phyloP scores from a whole-genome alignment of 2,888 invertebrate genomes.

The Marronus borbonicus region DNA sequence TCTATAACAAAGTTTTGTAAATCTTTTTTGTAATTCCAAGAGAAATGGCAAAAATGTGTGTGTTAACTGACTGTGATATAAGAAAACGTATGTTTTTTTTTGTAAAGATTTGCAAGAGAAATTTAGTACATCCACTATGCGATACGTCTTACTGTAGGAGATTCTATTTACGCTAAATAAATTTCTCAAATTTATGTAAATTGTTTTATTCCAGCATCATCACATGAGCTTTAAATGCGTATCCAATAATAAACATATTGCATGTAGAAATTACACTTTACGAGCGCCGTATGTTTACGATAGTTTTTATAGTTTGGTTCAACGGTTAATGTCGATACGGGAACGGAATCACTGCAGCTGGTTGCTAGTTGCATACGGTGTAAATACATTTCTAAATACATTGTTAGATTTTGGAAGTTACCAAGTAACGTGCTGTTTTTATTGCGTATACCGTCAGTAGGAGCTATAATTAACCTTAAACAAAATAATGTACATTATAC shows the following conservation, averaged over 20 bases:
- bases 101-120: constrained; percentile 42
- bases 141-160: constrained; percentile 41
- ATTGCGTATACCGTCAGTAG: constrained; percentile 8
- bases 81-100: constrained; percentile 56
- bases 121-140: constrained; percentile 29
- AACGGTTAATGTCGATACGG: neutral
- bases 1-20: neutral
- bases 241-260: constrained; percentile 26
- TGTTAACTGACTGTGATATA: constrained; percentile 68
- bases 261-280: neutral
- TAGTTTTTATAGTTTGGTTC: constrained; percentile 12
- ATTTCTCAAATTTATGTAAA: constrained; percentile 37
- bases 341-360: neutral
- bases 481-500: constrained; percentile 13
- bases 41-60: constrained; percentile 58
- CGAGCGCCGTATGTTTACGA: neutral
- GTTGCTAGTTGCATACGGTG: neutral
- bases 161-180: constrained; percentile 53
- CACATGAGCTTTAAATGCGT: neutral
- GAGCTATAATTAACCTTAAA: constrained; percentile 34
- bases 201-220: constrained; percentile 28
- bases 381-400: constrained; percentile 14
- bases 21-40: constrained; percentile 13
- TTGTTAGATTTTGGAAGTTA: constrained; percentile 5
- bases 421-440: neutral